These are phyloP conservation scores for Melanocharis versteri DNA, from an alignment of 2,113 vertebrate species.

Conservation along the genomic window DNA sequence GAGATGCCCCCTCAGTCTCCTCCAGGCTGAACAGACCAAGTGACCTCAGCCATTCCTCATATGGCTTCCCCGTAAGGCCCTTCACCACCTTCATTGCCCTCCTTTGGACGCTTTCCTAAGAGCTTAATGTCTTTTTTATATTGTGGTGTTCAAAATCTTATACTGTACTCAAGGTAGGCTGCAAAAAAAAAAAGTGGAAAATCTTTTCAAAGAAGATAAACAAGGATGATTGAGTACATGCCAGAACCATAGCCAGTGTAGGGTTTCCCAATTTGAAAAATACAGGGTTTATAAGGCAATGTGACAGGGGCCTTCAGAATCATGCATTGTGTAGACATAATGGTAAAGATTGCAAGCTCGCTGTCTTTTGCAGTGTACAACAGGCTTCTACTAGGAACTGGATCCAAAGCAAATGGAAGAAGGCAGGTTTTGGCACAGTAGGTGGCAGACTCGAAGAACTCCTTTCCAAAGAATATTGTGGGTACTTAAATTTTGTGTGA, in stretches of 20 bases:
- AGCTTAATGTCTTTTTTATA: not conserved
- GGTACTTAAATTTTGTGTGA: not conserved
- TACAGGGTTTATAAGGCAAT: not conserved
- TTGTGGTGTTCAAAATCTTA: not conserved
- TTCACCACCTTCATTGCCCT: not conserved
- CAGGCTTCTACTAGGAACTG: not conserved
- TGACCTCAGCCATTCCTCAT: not conserved
- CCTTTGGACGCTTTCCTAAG: not conserved
- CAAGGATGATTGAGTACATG: not conserved
- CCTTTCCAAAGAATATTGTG: not conserved
- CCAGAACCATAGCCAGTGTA: not conserved
- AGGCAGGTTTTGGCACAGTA: not conserved
- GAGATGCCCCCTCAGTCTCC: not conserved
- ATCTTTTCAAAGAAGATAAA: not conserved
- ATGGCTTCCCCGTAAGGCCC: not conserved
- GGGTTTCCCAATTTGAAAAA: not conserved
- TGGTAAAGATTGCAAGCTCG: not conserved
- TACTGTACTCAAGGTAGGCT: not conserved
- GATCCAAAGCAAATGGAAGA: not conserved
- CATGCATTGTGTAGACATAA: not conserved
- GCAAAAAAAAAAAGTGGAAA: not conserved
- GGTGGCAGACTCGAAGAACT: not conserved
- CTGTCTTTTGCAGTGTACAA: not conserved
- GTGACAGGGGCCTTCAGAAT: not conserved
- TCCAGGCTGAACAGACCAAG: not conserved